These are phyloP conservation scores for Myodes glareolus DNA, from an alignment of 2,113 vertebrate genomes.

Conservation along the genomic window DNA sequence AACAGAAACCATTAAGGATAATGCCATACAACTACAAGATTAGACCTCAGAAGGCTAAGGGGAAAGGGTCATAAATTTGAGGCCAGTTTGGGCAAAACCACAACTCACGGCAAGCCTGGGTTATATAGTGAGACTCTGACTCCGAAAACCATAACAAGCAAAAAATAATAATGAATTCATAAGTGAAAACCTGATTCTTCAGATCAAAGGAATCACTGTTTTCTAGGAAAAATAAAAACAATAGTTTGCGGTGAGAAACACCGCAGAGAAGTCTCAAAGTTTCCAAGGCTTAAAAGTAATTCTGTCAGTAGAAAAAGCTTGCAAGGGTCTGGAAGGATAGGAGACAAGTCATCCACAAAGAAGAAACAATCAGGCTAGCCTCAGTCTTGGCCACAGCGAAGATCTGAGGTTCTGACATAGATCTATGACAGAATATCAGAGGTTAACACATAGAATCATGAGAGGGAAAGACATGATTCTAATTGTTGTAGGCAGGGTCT, in stretches of 20 bases:
- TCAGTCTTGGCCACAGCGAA: slow-evolving; percentile 8
- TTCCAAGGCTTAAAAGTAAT: slow-evolving; percentile 30
- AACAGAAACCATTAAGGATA: neutral
- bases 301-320: neutral
- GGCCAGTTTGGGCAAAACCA: neutral
- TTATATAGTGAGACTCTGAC: neutral
- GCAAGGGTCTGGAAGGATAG: neutral
- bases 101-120: neutral
- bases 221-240: neutral
- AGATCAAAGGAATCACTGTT: neutral
- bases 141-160: neutral
- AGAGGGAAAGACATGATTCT: neutral
- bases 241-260: slow-evolving; percentile 15
- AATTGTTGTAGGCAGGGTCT: neutral
- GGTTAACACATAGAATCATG: neutral
- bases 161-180: neutral
- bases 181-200: neutral
- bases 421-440: neutral
- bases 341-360: neutral
- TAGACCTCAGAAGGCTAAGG: neutral
- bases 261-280: neutral
- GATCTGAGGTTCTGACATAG: neutral
- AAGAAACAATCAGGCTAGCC: neutral
- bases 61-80: neutral
- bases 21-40: neutral